These are phyloP conservation scores for Pseudomyrmex sp. DNA, from an alignment of 1,140 invertebrate species.

Conservation along the genomic window DNA sequence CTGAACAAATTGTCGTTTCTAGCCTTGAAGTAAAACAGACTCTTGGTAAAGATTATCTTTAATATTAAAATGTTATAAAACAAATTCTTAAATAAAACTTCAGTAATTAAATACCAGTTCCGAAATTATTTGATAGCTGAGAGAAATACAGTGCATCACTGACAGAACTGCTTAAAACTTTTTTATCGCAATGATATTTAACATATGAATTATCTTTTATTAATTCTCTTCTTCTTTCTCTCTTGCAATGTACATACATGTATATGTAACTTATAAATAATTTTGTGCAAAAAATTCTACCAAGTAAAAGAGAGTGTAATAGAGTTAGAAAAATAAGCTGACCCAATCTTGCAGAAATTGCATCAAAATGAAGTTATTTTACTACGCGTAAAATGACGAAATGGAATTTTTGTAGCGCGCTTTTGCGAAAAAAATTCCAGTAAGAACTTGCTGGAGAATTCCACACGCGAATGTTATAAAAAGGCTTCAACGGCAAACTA, in stretches of 20 bases:
- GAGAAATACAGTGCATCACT: not conserved
- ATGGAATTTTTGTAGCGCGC: conserved; percentile 41
- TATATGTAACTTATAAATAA: not conserved
- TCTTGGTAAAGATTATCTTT: too few species aligned
- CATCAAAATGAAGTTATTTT: conserved; percentile 58
- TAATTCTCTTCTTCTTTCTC: not conserved
- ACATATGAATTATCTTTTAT: conserved; percentile 13
- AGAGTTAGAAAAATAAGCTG: conserved; percentile 36
- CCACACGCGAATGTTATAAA: conserved; percentile 42
- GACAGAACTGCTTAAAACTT: conserved; percentile 9
- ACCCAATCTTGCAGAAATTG: conserved; percentile 56
- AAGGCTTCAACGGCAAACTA: conserved; percentile 35
- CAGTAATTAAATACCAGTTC: conserved; percentile 7
- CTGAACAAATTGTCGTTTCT: not conserved
- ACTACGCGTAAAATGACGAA: conserved; percentile 41
- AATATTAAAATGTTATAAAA: too few species aligned
- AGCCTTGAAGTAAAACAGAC: not conserved
- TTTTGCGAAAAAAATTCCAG: conserved; percentile 33
- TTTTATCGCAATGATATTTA: not conserved
- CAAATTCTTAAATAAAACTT: not conserved
- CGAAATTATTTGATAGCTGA: conserved; percentile 14
- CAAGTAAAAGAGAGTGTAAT: not conserved
- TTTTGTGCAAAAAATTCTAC: not conserved
- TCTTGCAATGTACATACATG: not conserved
- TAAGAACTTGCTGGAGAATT: conserved; percentile 50